A percentile compares a stretch with the other conserved stretches of the same genome.
These are phyloP conservation scores for Zaprionus ornatus DNA, from an alignment of 1,140 invertebrate species.

Conservation along the genomic window DNA sequence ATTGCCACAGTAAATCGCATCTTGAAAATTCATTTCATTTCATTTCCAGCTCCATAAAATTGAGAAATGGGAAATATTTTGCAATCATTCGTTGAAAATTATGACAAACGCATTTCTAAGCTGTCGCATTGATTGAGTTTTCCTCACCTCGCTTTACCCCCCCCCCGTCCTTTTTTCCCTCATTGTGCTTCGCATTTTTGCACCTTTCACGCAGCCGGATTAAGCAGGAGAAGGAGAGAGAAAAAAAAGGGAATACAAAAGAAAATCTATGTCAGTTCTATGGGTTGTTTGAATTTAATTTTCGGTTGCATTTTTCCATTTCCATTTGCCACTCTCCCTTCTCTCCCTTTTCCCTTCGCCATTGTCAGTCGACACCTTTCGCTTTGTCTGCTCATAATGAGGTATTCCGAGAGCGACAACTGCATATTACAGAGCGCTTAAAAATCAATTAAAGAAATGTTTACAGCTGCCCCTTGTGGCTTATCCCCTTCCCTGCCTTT, in stretches of 20 bases:
- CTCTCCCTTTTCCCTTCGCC: not conserved
- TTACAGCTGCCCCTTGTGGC: conserved; percentile 51
- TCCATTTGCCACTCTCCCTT: not conserved
- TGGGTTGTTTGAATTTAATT: conserved; percentile 62
- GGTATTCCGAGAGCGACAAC: conserved; percentile 37
- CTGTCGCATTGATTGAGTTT: conserved; percentile 77
- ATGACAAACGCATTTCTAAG: conserved; percentile 82
- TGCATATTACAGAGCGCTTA: conserved; percentile 60
- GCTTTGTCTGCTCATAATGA: conserved; percentile 57
- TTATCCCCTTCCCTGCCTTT: not conserved
- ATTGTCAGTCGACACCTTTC: conserved; percentile 67
- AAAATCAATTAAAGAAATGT: conserved; percentile 68
- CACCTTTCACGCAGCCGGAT: conserved; percentile 64
- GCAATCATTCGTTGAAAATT: conserved; percentile 78
- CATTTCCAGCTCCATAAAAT: conserved; percentile 46
- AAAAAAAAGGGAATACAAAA: not conserved
- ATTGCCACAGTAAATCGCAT: conserved; percentile 57
- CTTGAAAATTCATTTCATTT: conserved; percentile 75
- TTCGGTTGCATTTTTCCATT: conserved; percentile 58
- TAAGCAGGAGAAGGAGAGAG: conserved; percentile 37
- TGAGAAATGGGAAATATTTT: conserved; percentile 73
- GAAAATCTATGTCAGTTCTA: conserved; percentile 37
- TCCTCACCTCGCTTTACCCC: conserved; percentile 6
- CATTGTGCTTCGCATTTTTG: conserved; percentile 58
- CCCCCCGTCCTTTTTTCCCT: not conserved